Evolutionary conservation across 2,797 vertebrate genomes (phyloP), one percentile per base, ranked within the genome.

Genomic region (Rhynchotus rufescens): DNA sequence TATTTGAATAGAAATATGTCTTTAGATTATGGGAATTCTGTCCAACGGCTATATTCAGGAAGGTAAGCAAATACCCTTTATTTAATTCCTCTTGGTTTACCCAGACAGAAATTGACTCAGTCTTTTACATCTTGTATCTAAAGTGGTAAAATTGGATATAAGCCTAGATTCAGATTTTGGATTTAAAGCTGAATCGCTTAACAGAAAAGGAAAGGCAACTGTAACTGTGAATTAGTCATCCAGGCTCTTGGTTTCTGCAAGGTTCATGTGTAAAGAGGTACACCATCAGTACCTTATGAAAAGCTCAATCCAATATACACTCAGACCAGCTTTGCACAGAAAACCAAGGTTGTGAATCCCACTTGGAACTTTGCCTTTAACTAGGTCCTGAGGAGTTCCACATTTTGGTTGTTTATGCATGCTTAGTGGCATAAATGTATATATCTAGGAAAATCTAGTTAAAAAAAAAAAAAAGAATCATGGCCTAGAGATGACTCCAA

Each of bases 171-270:
- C 23, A 64, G 16, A 52, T 60, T 71, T 36, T 51, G 28, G 8
- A 16, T 65, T 69, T 51, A 51, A 36, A 32, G 21, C 1, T 49
- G 62, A 71, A n/a, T 36, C 3, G 6, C 28, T n/a, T 16, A 68
- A 54, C 2, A 6, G 7, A 28, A 10, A 30, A 17, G 3, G 5
- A 49, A 77, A 66, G 23, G 3, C 1, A 61, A 42, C 0, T 3
- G 36, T 14, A 2, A 1, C 5, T 6, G 7, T 60, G 20, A 67
- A 56, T 23, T 44, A 67, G 9, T 60, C 25, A 64, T n/a, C 4
- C 9, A 71, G 11, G 10, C 61, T 90, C 26, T 21, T 67, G 12
- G 4, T 9, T 77, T 92, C 22, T 68, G 10, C 26, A 45, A 59
- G 6, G 4, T 36, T 78, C 23, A 36, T 56, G 5, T 47, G 9